Evolutionary conservation across 2,888 invertebrate genomes (phyloP).

Genomic region (Halocaridina rubra): DNA sequence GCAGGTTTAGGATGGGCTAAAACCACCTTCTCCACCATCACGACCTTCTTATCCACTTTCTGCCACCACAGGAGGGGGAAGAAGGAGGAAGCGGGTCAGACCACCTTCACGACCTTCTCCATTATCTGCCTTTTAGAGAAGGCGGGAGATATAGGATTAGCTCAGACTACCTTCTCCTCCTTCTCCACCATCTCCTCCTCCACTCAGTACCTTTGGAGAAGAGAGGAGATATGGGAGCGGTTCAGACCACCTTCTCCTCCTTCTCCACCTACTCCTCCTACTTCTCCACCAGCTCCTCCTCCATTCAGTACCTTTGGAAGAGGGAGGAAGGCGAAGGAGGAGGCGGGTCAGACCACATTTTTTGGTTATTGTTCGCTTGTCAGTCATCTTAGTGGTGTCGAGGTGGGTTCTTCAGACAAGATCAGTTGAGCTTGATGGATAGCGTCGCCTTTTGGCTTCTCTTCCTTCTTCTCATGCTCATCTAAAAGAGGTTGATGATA

Average conservation of each 20-base stretch:
- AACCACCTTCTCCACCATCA: too few species aligned
- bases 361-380: slow-evolving; percentile 25
- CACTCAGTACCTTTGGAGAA: not conserved
- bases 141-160: too few species aligned
- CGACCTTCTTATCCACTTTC: too few species aligned
- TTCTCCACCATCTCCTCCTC: not conserved
- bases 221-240: too few species aligned
- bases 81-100: too few species aligned
- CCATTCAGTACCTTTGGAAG: not conserved
- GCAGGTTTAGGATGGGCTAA: too few species aligned
- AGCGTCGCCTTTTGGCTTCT: not conserved
- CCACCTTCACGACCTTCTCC: too few species aligned
- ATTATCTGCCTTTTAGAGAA: too few species aligned
- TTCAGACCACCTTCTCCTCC: not conserved
- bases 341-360: slow-evolving; percentile 3
- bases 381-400: slow-evolving; percentile 23
- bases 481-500: too few species aligned
- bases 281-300: not conserved
- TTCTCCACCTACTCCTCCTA: too few species aligned
- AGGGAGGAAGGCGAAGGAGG: not conserved
- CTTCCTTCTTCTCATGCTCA: not conserved
- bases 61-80: too few species aligned
- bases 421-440: slow-evolving; percentile 22
- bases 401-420: slow-evolving; percentile 17
- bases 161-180: not conserved